Evolutionary conservation across 2,888 invertebrate species (phyloP).

Genomic region (Epinotia bilunana): DNA sequence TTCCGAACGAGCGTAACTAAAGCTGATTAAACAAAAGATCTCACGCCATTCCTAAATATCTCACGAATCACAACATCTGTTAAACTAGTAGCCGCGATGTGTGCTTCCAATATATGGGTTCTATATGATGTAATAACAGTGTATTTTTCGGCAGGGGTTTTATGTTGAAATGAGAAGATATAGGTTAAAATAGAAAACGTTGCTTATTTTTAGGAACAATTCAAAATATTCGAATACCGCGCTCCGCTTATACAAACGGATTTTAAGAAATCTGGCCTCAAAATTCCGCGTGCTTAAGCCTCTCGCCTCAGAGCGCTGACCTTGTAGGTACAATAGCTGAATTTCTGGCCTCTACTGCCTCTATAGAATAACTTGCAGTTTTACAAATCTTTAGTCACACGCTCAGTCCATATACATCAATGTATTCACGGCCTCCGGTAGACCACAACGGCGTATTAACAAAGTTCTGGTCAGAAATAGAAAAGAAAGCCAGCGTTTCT

Average conservation of each 20-base stretch:
- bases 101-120: constrained; percentile 23
- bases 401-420: constrained; percentile 47
- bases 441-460: constrained; percentile 16
- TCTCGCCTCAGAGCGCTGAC: constrained; percentile 70
- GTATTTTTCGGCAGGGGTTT: background rate
- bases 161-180: background rate
- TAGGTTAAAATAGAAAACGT: background rate
- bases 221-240: background rate
- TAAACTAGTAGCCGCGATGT: constrained; percentile 16
- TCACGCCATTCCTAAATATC: constrained; percentile 28
- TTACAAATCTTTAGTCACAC: constrained; percentile 53
- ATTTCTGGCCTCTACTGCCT: constrained; percentile 57
- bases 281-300: constrained; percentile 62
- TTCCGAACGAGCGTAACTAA: constrained; percentile 6
- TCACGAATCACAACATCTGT: constrained; percentile 36
- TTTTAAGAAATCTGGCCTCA: constrained; percentile 65
- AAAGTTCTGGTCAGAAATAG: constrained; percentile 36
- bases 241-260: constrained; percentile 52
- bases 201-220: background rate
- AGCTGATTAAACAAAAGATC: constrained; percentile 38
- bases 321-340: constrained; percentile 73
- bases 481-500: constrained; percentile 38
- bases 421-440: constrained; percentile 22
- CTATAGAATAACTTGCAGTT: constrained; percentile 49
- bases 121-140: constrained; percentile 24